Percentiles rank a stretch among this genome's conserved stretches.
Conservation (phyloP, 2,888 invertebrate genomes). For the Cylloceria caligata region DNA sequence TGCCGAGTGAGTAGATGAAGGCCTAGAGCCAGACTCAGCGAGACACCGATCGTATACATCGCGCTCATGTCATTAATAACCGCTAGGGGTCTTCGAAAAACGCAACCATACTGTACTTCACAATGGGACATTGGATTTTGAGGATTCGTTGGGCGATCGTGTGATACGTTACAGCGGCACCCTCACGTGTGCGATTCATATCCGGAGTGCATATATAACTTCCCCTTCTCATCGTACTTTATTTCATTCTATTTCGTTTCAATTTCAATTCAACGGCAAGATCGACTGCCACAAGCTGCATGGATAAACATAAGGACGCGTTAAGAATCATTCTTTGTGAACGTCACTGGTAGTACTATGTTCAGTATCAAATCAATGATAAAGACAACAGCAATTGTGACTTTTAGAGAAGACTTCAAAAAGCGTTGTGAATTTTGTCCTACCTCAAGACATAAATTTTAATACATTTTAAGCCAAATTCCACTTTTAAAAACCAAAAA, state of each 20-base stretch:
- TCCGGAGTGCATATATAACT: constrained; percentile 24
- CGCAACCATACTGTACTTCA: constrained; percentile 29
- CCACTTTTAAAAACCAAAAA: too few relatives aligned
- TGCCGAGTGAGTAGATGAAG: constrained; percentile 30
- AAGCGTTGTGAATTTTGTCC: neutral
- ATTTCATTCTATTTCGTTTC: constrained; percentile 69
- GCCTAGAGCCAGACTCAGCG: constrained; percentile 23
- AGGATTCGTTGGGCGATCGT: constrained; percentile 48
- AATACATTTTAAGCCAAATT: neutral
- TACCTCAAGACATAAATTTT: neutral
- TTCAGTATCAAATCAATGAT: neutral
- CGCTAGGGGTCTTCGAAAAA: constrained; percentile 38
- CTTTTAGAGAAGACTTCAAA: neutral
- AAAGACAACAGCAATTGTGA: neutral
- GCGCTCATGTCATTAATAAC: constrained; percentile 58
- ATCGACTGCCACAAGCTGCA: constrained; percentile 28
- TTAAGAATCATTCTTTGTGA: constrained; percentile 2
- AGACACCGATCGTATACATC: constrained; percentile 42
- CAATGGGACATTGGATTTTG: constrained; percentile 48
- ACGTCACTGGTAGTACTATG: neutral
- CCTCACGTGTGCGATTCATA: constrained; percentile 49
- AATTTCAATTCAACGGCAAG: constrained; percentile 68
- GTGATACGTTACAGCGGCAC: constrained; percentile 47
- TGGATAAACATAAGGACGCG: neutral
- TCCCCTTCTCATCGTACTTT: constrained; percentile 32